Conservation (phyloP, 2,113 vertebrate species). For the Merops nubicus region DNA sequence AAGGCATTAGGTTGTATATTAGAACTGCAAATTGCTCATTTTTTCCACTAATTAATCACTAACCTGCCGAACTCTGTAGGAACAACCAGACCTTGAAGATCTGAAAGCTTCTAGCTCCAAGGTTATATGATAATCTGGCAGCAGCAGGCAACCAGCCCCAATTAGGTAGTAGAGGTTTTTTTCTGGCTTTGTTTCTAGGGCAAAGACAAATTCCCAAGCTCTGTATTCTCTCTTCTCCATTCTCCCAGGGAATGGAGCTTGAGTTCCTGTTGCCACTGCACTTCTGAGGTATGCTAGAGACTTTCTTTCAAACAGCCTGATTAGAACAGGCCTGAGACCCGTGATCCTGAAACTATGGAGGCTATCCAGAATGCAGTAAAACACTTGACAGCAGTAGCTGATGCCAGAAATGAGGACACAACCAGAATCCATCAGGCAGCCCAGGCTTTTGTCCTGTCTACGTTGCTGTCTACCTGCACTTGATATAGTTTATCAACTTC, state of each 20-base stretch:
- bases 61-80: neutral
- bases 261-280: neutral
- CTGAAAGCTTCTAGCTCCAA: neutral
- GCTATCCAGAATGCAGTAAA: neutral
- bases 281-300: neutral
- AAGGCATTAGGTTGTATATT: neutral
- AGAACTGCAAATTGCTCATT: neutral
- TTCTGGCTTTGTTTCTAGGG: neutral
- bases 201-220: neutral
- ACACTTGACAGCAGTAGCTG: neutral
- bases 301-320: neutral
- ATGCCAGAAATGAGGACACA: neutral
- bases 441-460: too few relatives aligned
- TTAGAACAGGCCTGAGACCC: neutral
- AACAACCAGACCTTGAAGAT: neutral
- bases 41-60: neutral
- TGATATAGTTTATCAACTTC: too few relatives aligned
- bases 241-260: neutral
- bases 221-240: neutral
- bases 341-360: neutral
- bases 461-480: too few relatives aligned
- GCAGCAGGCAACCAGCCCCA: neutral
- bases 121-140: neutral
- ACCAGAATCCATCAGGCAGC: neutral
- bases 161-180: neutral